These are phyloP conservation scores for Mactra quadrangularis DNA, from an alignment of 1,140 invertebrate species.

Conservation along the genomic window DNA sequence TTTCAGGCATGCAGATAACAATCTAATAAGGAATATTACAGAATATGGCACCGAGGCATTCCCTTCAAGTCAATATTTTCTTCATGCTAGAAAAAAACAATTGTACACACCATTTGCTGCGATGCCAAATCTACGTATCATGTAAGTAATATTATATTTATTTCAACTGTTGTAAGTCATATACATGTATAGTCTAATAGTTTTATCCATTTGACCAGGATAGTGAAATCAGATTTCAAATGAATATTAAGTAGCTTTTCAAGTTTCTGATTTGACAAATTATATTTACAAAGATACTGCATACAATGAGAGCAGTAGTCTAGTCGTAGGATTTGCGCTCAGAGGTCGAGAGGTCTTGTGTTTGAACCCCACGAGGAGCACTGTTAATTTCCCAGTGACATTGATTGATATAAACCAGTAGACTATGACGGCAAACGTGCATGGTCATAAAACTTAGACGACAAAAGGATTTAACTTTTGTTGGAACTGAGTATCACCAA, in stretches of 20 bases:
- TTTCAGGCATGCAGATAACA: constrained; percentile 47
- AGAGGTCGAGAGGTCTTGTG: too few species aligned
- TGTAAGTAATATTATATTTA: constrained; percentile 11
- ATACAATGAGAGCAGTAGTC: too few species aligned
- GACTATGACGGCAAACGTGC: too few species aligned
- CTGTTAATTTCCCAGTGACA: too few species aligned
- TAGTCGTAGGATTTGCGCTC: too few species aligned
- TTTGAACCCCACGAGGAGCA: too few species aligned
- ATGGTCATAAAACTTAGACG: too few species aligned
- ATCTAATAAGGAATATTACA: constrained; percentile 29
- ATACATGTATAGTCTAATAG: background rate
- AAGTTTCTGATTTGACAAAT: background rate
- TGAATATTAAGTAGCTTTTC: background rate
- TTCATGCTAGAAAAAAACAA: background rate
- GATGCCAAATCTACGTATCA: background rate
- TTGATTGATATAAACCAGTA: too few species aligned
- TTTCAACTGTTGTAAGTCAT: background rate
- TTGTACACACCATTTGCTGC: constrained; percentile 36
- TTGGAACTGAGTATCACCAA: too few species aligned
- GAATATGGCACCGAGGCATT: constrained; percentile 46
- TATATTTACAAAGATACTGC: too few species aligned
- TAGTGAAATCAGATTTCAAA: background rate
- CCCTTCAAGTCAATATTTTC: constrained; percentile 22
- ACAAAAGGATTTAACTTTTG: too few species aligned
- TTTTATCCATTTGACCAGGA: background rate